phyloP scores from a whole-genome alignment of 1,140 invertebrate species.

The Tetramorium simillimum region DNA sequence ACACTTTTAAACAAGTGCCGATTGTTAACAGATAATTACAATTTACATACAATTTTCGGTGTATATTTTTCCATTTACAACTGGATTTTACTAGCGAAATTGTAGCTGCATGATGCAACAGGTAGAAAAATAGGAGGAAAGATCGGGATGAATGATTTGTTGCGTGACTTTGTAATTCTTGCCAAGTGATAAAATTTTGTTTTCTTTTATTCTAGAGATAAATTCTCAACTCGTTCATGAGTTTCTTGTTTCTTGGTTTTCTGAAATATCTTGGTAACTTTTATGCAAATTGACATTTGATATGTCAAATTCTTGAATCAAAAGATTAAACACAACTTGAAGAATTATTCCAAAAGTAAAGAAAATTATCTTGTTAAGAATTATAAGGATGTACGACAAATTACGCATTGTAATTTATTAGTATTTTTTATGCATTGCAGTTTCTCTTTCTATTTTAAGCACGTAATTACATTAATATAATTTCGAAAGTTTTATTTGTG shows the following conservation, averaged over 20 bases:
- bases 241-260: background rate
- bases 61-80: background rate
- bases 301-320: background rate
- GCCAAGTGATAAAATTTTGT: constrained; percentile 6
- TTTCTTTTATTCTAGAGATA: constrained; percentile 1
- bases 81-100: background rate
- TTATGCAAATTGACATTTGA: background rate
- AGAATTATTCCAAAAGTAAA: background rate
- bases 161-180: background rate
- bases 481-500: background rate
- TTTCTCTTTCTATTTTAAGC: background rate
- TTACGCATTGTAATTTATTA: background rate
- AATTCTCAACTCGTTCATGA: background rate
- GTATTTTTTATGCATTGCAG: background rate
- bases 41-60: background rate
- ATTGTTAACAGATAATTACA: background rate
- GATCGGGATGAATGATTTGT: constrained; percentile 1
- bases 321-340: background rate
- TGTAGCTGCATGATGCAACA: constrained; percentile 13
- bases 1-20: background rate
- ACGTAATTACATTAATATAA: background rate
- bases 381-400: background rate
- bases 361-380: background rate
- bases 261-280: constrained; percentile 3
- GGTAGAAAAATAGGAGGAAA: background rate